Evolutionary conservation across 2,797 vertebrate genomes (phyloP).

Genomic region (Centropyge bicolor): DNA sequence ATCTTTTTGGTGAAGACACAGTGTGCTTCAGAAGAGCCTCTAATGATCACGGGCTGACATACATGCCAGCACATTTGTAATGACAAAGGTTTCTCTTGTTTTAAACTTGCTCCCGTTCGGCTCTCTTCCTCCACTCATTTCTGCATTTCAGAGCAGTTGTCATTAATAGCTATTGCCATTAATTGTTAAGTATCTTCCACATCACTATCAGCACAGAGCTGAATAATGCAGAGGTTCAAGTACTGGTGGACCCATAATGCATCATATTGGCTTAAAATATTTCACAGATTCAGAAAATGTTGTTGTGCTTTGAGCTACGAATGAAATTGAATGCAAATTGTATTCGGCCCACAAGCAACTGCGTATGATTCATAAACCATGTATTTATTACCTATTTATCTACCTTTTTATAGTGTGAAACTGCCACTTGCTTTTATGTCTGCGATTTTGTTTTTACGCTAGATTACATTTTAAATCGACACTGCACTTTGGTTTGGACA

Average conservation of each 20-base stretch:
- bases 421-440: slow-evolving; percentile 3
- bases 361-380: slow-evolving; percentile 25
- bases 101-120: slow-evolving; percentile 54
- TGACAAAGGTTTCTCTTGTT: slow-evolving; percentile 61
- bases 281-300: slow-evolving; percentile 17
- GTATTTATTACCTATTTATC: slow-evolving; percentile 18
- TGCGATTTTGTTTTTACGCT: slow-evolving; percentile 2
- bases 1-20: slow-evolving; percentile 58
- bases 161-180: slow-evolving; percentile 66
- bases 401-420: slow-evolving; percentile 14
- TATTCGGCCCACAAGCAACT: slow-evolving; percentile 7
- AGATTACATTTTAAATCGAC: slow-evolving; percentile 15
- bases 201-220: slow-evolving; percentile 47
- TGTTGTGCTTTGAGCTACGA: slow-evolving; percentile 22
- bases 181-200: slow-evolving; percentile 63
- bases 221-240: slow-evolving; percentile 69
- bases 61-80: slow-evolving; percentile 53
- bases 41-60: slow-evolving; percentile 65
- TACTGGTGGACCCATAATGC: slow-evolving; percentile 30
- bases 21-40: slow-evolving; percentile 54
- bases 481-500: slow-evolving; percentile 6
- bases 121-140: slow-evolving; percentile 39
- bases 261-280: slow-evolving; percentile 38
- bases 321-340: slow-evolving; percentile 27
- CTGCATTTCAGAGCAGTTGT: slow-evolving; percentile 60